Base-by-base conservation (phyloP, 2,888 invertebrate genomes). In the Hyalella azteca region DNA sequence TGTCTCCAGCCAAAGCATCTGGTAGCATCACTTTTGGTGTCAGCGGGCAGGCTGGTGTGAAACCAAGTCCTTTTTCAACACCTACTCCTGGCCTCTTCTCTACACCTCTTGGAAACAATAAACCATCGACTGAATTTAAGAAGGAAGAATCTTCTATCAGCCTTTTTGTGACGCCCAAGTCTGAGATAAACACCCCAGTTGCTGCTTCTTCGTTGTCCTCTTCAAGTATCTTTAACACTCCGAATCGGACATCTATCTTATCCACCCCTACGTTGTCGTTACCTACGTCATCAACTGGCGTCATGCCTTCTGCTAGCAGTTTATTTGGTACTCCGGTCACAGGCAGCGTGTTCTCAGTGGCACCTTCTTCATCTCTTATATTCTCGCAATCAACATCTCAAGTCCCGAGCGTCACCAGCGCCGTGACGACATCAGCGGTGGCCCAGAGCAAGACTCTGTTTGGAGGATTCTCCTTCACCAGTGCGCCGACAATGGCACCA, bases 381-480 rank as follows among this genome's bases (percentile, higher is more conserved):
- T 66, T 59, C n/a, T 29, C 78, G n/a, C 40, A 15, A 1, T 19
- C 78, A 15, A 48, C 79, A 2, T 40, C 66, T 66, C 54, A 7
- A 7, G 54, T 9, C 3, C 26, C 26, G 26, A 54, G 54, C 54
- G 22, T 39, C 1, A n/a, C 22, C 19, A n/a, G n/a, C 13, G 22
- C 26, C 7, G 13, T 60, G 15, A 39, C 48, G n/a, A 7, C 77
- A 15, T 5, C 26, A 48, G 39, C 50, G 29, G 54, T 36, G 19
- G 45, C 41, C 15, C 36, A 41, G 26, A 49, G 48, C 15, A 81
- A 81, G 77, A 78, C 81, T 48, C 73, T 76, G 13, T 73, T 85
- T 13, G 82, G 80, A 39, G 85, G 85, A 32, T 85, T 85, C 76
- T 82, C 83, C 40, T 85, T 85, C 80, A 79, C 82, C n/a, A 48